These are phyloP conservation scores for Neosilurus mollespiculum DNA, from an alignment of 2,797 vertebrate species.

Conservation along the genomic window DNA sequence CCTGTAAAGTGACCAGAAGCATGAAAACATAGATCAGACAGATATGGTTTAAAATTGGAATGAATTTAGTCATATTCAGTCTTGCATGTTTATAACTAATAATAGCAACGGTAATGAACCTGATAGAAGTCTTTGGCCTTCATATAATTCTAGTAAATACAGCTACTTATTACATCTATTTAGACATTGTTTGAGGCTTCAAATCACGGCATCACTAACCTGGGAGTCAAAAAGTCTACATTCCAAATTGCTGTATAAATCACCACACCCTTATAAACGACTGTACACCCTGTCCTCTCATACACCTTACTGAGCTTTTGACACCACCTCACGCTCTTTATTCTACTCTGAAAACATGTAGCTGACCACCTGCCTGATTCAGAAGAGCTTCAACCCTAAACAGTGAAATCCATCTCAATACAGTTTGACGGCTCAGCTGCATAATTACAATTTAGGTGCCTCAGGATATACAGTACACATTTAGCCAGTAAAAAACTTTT, in stretches of 20 bases:
- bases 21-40: too few species aligned
- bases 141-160: too few species aligned
- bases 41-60: too few species aligned
- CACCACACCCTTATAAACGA: not conserved
- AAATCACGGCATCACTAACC: too few species aligned
- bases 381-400: not conserved
- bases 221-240: not conserved
- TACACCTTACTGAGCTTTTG: not conserved
- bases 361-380: not conserved
- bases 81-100: too few species aligned
- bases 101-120: too few species aligned
- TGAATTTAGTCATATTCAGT: too few species aligned
- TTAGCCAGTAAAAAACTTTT: not conserved
- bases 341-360: not conserved
- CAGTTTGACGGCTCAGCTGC: slow-evolving; percentile 3
- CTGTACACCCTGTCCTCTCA: not conserved
- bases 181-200: not conserved
- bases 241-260: not conserved
- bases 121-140: too few species aligned
- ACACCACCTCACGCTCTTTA: not conserved
- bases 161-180: not conserved
- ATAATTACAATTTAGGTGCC: not conserved
- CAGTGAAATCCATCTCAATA: not conserved
- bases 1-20: too few species aligned
- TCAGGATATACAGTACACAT: not conserved